Evolutionary conservation across 2,797 vertebrate species (phyloP).

Genomic region (Borostomias antarcticus): DNA sequence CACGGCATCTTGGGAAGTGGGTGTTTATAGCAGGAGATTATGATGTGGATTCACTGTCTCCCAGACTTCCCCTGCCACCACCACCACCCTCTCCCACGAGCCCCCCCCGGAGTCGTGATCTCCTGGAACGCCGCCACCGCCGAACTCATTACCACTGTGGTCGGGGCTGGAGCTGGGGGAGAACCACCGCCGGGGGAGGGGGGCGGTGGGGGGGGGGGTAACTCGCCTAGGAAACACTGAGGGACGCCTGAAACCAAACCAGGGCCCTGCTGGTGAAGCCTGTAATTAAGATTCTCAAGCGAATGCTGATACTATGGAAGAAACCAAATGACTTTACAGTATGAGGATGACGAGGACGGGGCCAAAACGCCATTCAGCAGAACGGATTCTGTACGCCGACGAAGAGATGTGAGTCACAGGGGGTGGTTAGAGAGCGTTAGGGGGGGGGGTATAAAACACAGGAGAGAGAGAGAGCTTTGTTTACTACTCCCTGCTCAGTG

Average conservation of each 20-base stretch:
- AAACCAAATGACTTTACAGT: constrained; percentile 78
- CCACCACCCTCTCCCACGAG: constrained; percentile 76
- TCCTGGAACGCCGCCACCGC: constrained; percentile 66
- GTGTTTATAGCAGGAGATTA: constrained; percentile 72
- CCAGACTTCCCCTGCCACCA: constrained; percentile 58
- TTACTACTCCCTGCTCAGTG: constrained; percentile 31
- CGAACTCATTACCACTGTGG: constrained; percentile 79
- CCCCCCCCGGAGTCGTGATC: constrained; percentile 64
- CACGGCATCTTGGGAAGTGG: constrained; percentile 66
- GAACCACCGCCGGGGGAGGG: constrained; percentile 71
- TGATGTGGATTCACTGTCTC: constrained; percentile 66
- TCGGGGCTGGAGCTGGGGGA: constrained; percentile 68
- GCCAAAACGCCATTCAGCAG: constrained; percentile 74
- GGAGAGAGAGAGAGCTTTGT: constrained; percentile 48
- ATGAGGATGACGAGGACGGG: constrained; percentile 67
- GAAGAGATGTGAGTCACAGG: constrained; percentile 59
- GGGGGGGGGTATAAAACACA: too few relatives aligned
- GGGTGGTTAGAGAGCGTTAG: constrained; percentile 43
- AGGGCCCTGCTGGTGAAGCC: constrained; percentile 66
- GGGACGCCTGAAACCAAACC: constrained; percentile 76
- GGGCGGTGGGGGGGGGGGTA: too few relatives aligned
- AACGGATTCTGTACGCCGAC: constrained; percentile 54
- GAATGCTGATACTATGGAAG: constrained; percentile 80
- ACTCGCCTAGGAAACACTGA: constrained; percentile 72
- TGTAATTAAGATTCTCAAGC: constrained; percentile 81